A percentile compares a stretch with the other conserved stretches of the same genome.
These are phyloP conservation scores for Hyles vespertilio DNA, from an alignment of 1,140 invertebrate species.

Conservation along the genomic window DNA sequence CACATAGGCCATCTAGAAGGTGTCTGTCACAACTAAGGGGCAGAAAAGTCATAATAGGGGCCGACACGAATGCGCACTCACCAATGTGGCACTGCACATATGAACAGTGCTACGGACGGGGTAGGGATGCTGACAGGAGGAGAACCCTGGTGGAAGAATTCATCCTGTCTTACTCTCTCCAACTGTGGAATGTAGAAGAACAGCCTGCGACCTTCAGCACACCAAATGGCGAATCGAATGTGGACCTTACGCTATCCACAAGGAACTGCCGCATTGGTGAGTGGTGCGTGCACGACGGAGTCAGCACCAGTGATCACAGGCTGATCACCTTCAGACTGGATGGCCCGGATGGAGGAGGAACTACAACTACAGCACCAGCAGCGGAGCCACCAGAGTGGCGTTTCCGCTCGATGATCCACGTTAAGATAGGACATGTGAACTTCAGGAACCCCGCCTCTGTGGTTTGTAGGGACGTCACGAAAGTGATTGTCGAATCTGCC, in stretches of 20 bases:
- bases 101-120: slow-evolving; percentile 15
- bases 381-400: background rate
- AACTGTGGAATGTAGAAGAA: background rate
- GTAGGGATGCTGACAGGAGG: background rate
- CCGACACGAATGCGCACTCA: slow-evolving; percentile 30
- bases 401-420: slow-evolving; percentile 13
- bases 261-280: too few species aligned
- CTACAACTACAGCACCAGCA: too few species aligned
- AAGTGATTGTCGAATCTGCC: slow-evolving; percentile 4
- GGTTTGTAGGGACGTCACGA: slow-evolving; percentile 1
- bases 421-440: slow-evolving; percentile 9
- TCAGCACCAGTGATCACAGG: slow-evolving; percentile 29
- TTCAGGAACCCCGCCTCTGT: background rate
- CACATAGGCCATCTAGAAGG: too few species aligned
- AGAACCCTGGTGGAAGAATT: too few species aligned
- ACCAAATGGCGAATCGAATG: too few species aligned
- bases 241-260: too few species aligned
- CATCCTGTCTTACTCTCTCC: too few species aligned
- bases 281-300: slow-evolving; percentile 4
- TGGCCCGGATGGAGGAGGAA: background rate
- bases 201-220: slow-evolving; percentile 27
- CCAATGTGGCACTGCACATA: slow-evolving; percentile 26
- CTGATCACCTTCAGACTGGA: slow-evolving; percentile 15
- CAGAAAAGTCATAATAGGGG: slow-evolving; percentile 5
- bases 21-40: too few species aligned